phyloP scores from a whole-genome alignment of 2,113 vertebrate genomes.

The Menura novaehollandiae region DNA sequence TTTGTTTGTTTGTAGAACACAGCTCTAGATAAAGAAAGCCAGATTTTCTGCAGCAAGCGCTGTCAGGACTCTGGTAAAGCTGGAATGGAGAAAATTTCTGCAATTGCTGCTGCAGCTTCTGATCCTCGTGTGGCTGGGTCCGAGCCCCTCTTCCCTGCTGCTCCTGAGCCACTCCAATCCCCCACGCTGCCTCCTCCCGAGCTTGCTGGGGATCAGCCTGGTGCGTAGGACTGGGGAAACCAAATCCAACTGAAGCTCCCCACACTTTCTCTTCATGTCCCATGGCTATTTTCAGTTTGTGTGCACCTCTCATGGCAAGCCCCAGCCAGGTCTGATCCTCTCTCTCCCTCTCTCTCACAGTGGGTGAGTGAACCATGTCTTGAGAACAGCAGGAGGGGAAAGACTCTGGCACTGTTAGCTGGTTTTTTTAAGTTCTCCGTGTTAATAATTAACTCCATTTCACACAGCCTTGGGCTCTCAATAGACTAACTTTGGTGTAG shows the following conservation, averaged over 20 bases:
- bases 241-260: neutral
- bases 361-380: neutral
- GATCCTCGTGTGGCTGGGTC: conserved; percentile 22
- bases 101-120: conserved; percentile 34
- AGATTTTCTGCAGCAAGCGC: conserved; percentile 79
- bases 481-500: conserved; percentile 1
- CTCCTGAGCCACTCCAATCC: conserved; percentile 29
- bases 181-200: neutral
- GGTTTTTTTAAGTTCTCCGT: neutral
- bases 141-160: conserved; percentile 44
- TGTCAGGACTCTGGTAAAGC: conserved; percentile 53
- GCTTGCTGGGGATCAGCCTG: conserved; percentile 55
- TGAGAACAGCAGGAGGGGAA: neutral
- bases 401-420: neutral
- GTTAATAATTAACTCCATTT: conserved; percentile 11
- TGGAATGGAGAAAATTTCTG: conserved; percentile 34
- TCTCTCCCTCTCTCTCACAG: neutral
- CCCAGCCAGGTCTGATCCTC: neutral
- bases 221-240: conserved; percentile 44
- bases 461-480: neutral
- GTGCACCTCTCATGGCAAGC: neutral
- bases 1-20: conserved; percentile 82
- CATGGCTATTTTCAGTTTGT: neutral
- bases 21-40: conserved; percentile 93
- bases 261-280: neutral